Evolutionary conservation across 1,140 invertebrate genomes (phyloP).

Genomic region (Apis dorsata): DNA sequence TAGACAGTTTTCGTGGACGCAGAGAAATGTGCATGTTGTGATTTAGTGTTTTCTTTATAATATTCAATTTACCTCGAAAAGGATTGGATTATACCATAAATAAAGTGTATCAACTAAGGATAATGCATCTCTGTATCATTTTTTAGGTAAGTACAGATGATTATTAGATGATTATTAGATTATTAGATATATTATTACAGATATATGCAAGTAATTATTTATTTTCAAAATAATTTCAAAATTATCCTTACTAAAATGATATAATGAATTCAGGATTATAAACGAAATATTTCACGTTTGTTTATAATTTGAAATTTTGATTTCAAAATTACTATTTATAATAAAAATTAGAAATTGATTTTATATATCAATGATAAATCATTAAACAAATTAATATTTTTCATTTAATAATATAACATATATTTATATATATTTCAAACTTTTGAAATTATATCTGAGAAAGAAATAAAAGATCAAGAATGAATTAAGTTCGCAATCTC

Average conservation of each 20-base stretch:
- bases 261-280: neutral
- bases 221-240: neutral
- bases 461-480: neutral
- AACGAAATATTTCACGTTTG: neutral
- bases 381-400: too few species aligned
- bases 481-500: slow-evolving; percentile 47
- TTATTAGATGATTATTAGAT: too few species aligned
- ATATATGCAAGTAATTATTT: slow-evolving; percentile 14
- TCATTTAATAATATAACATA: too few species aligned
- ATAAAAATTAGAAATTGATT: neutral
- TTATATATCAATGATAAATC: too few species aligned
- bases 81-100: slow-evolving; percentile 58
- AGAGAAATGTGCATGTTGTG: slow-evolving; percentile 57
- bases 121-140: slow-evolving; percentile 43
- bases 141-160: slow-evolving; percentile 45
- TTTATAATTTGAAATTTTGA: neutral
- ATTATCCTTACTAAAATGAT: neutral
- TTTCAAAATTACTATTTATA: too few species aligned
- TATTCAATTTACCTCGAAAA: slow-evolving; percentile 19
- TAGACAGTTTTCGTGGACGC: slow-evolving; percentile 49
- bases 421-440: too few species aligned
- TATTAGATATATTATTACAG: neutral
- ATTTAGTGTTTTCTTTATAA: slow-evolving; percentile 49
- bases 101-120: slow-evolving; percentile 39
- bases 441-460: too few species aligned